These are phyloP conservation scores for Sebastolobus altivelis DNA, from an alignment of 2,797 vertebrate genomes.

Conservation along the genomic window DNA sequence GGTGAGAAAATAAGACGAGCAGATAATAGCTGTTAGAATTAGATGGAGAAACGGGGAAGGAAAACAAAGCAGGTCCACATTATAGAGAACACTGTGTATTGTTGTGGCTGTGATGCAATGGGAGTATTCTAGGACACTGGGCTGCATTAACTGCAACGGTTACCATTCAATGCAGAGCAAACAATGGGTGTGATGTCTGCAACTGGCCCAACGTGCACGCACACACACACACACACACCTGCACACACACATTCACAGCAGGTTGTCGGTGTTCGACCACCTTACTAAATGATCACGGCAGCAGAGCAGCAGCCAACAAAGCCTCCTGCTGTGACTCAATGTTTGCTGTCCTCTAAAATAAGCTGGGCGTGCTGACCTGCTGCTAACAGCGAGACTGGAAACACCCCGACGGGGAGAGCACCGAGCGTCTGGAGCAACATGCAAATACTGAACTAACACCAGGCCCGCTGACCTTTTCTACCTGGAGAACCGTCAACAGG, in stretches of 20 bases:
- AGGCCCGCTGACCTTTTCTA: conserved; percentile 31
- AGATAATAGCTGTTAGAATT: conserved; percentile 43
- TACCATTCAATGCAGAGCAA: conserved; percentile 48
- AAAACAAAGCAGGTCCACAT: conserved; percentile 56
- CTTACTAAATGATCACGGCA: neutral
- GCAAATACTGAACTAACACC: conserved; percentile 34
- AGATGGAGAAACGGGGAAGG: conserved; percentile 19
- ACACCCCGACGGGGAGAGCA: neutral
- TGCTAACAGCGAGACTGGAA: conserved; percentile 10
- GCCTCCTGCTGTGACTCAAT: conserved; percentile 26
- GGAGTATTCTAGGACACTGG: conserved; percentile 59
- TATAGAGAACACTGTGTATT: conserved; percentile 61
- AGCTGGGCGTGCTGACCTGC: neutral
- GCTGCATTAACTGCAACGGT: conserved; percentile 61
- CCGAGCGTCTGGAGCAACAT: neutral
- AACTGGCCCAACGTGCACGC: conserved; percentile 5
- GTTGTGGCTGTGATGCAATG: conserved; percentile 63
- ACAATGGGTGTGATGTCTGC: conserved; percentile 69
- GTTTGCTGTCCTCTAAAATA: conserved; percentile 37
- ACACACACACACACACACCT: neutral
- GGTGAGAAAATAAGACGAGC: conserved; percentile 4
- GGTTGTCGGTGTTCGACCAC: conserved; percentile 7
- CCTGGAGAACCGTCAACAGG: conserved; percentile 28
- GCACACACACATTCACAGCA: conserved; percentile 16
- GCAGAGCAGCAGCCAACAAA: conserved; percentile 10